Percentiles rank a stretch among this genome's conserved stretches.
phyloP scores from a whole-genome alignment of 1,140 invertebrate species.

The Heterodera schachtii region DNA sequence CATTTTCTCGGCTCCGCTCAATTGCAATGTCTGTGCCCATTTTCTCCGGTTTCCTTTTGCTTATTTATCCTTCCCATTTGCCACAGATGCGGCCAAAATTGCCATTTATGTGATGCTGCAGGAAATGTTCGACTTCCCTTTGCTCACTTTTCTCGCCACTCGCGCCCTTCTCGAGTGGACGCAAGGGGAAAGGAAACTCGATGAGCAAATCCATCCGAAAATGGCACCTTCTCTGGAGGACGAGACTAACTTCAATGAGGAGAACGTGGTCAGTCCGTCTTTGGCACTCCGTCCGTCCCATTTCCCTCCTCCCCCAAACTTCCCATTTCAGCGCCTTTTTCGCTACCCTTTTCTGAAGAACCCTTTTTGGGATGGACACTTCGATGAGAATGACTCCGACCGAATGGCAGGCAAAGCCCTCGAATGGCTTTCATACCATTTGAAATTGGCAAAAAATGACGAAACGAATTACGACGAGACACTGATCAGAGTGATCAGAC shows the following conservation, averaged over 20 bases:
- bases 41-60: slow-evolving; percentile 12
- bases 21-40: slow-evolving; percentile 48
- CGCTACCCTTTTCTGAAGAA: slow-evolving; percentile 80
- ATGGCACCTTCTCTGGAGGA: slow-evolving; percentile 15
- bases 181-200: slow-evolving; percentile 61
- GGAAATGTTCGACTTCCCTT: slow-evolving; percentile 79
- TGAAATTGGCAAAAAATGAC: slow-evolving; percentile 17
- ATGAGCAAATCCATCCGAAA: slow-evolving; percentile 20
- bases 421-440: slow-evolving; percentile 63
- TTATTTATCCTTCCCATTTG: slow-evolving; percentile 2
- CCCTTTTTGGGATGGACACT: slow-evolving; percentile 82
- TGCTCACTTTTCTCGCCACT: slow-evolving; percentile 75
- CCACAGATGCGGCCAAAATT: slow-evolving; percentile 75
- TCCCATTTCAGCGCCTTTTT: slow-evolving; percentile 71
- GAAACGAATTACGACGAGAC: neutral
- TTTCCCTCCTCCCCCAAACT: too few species aligned
- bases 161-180: slow-evolving; percentile 77
- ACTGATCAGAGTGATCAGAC: neutral
- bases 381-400: slow-evolving; percentile 76
- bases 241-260: slow-evolving; percentile 58
- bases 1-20: slow-evolving; percentile 76
- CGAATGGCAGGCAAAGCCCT: slow-evolving; percentile 80
- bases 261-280: slow-evolving; percentile 59
- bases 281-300: neutral
- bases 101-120: slow-evolving; percentile 82